Conservation (phyloP, 2,797 vertebrate species). For the Babyrousa celebensis region DNA sequence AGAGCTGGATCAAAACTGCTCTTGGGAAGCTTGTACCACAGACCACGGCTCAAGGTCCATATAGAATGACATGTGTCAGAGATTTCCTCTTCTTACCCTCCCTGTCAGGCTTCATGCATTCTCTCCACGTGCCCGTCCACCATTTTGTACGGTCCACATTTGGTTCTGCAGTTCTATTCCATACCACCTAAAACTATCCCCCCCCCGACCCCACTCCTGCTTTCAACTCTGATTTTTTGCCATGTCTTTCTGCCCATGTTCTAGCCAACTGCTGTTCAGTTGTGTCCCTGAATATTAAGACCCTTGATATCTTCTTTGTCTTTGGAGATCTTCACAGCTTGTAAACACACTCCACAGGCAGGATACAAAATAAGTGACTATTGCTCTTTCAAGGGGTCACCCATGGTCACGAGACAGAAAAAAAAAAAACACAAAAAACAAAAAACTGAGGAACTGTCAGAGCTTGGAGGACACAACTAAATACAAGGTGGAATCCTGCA, state of each 20-base stretch:
- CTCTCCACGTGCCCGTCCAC: neutral
- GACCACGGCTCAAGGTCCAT: too few species aligned
- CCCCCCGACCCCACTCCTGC: neutral
- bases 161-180: too few species aligned
- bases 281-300: neutral
- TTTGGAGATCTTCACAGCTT: neutral
- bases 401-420: neutral
- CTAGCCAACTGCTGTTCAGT: neutral
- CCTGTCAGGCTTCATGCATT: too few species aligned
- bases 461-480: neutral
- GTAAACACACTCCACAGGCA: neutral
- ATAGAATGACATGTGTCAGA: accelerated
- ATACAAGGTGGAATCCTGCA: neutral
- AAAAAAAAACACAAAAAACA: too few species aligned
- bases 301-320: neutral
- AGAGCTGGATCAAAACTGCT: accelerated
- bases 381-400: neutral
- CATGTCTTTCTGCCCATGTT: neutral
- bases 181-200: accelerated
- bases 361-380: neutral
- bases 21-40: neutral
- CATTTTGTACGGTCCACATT: too few species aligned
- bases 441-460: neutral
- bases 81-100: accelerated
- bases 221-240: neutral